Percentiles rank a stretch among this genome's conserved stretches.
These are phyloP conservation scores for Arctopsyche grandis DNA, from an alignment of 1,140 invertebrate species.

Conservation along the genomic window DNA sequence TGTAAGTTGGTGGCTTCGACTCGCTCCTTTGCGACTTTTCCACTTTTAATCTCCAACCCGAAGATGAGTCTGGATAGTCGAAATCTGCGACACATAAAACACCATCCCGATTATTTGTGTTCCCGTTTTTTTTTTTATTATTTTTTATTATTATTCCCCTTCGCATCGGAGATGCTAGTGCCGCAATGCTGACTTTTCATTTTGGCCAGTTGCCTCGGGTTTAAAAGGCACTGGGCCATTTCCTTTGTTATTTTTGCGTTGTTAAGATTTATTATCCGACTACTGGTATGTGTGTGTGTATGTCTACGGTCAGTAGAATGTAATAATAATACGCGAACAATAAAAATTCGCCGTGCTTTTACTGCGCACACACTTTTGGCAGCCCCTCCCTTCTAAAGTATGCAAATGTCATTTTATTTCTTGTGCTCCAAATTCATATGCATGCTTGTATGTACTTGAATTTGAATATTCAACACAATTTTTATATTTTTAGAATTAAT, in stretches of 20 bases:
- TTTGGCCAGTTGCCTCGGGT: slow-evolving; percentile 53
- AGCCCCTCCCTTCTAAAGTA: background rate
- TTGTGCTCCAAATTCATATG: background rate
- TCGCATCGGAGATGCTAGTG: slow-evolving; percentile 38
- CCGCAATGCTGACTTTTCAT: slow-evolving; percentile 55
- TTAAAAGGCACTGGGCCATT: slow-evolving; percentile 54
- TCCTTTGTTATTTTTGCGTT: slow-evolving; percentile 55
- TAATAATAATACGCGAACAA: slow-evolving; percentile 43
- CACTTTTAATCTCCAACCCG: background rate
- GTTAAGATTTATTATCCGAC: slow-evolving; percentile 53
- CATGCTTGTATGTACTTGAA: background rate
- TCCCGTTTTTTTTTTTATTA: background rate
- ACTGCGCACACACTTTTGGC: background rate
- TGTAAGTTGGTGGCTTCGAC: too few relatives aligned
- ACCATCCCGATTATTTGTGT: background rate
- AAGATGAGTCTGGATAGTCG: background rate
- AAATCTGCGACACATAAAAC: background rate
- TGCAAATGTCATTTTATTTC: background rate
- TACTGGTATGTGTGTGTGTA: background rate
- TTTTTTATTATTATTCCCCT: too few relatives aligned
- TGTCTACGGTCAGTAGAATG: slow-evolving; percentile 48
- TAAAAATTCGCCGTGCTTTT: slow-evolving; percentile 15
- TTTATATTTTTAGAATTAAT: too few relatives aligned
- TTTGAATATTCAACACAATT: too few relatives aligned
- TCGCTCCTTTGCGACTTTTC: background rate